These are phyloP conservation scores for Apotomis turbidana DNA, from an alignment of 2,888 invertebrate genomes.

Conservation along the genomic window DNA sequence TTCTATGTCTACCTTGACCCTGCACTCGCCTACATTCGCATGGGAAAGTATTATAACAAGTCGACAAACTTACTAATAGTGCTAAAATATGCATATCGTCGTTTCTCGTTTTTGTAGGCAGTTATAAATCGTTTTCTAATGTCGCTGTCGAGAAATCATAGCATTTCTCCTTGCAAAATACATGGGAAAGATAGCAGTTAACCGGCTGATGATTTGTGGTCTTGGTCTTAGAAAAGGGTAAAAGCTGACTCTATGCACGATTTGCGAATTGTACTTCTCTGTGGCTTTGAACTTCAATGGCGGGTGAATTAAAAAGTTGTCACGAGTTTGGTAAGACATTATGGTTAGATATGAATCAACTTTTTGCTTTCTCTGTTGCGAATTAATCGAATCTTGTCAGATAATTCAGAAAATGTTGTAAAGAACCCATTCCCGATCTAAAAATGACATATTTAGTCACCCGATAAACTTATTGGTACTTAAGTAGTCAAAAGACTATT, in stretches of 20 bases:
- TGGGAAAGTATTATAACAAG: slow-evolving; percentile 28
- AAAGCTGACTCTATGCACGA: slow-evolving; percentile 33
- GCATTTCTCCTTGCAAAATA: slow-evolving; percentile 40
- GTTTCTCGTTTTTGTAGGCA: slow-evolving; percentile 20
- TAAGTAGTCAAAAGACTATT: too few relatives aligned
- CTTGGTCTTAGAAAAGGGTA: slow-evolving; percentile 37
- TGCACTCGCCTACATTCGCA: slow-evolving; percentile 31
- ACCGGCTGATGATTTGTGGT: slow-evolving; percentile 36
- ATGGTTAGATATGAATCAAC: slow-evolving; percentile 4
- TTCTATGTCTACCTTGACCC: slow-evolving; percentile 33
- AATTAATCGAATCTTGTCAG: slow-evolving; percentile 20
- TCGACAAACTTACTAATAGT: slow-evolving; percentile 20
- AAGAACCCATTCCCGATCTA: too few relatives aligned
- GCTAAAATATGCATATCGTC: slow-evolving; percentile 35
- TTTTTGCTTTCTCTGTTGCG: slow-evolving; percentile 26
- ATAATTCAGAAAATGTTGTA: not conserved
- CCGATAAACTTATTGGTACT: too few relatives aligned
- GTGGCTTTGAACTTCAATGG: slow-evolving; percentile 32
- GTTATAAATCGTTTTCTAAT: slow-evolving; percentile 42
- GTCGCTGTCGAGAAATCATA: slow-evolving; percentile 35
- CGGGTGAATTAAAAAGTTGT: slow-evolving; percentile 32
- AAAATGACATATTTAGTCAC: too few relatives aligned
- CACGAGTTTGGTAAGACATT: slow-evolving; percentile 21
- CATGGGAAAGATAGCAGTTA: slow-evolving; percentile 33
- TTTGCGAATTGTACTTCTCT: slow-evolving; percentile 24